These are phyloP conservation scores for Himalopsyche phryganea DNA, from an alignment of 1,140 invertebrate genomes.

Conservation along the genomic window DNA sequence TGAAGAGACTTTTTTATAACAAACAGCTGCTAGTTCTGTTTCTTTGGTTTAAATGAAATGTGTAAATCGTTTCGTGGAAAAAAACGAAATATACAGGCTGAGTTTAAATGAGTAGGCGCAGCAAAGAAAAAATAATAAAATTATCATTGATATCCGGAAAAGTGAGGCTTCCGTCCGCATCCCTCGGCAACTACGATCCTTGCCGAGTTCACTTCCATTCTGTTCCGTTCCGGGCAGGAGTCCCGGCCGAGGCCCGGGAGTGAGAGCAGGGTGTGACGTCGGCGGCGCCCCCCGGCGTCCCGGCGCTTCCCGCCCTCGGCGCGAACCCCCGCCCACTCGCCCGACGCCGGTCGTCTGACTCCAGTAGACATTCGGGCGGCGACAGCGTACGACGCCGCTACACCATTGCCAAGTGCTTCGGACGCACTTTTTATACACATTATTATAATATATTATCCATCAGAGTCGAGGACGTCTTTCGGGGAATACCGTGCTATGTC, in stretches of 20 bases:
- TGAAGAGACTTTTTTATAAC: too few species aligned
- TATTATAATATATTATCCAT: too few species aligned
- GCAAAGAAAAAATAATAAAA: background rate
- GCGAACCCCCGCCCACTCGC: slow-evolving; percentile 2
- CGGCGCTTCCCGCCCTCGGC: background rate
- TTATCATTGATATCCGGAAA: background rate
- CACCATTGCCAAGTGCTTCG: background rate
- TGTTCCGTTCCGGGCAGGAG: background rate
- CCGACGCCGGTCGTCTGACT: slow-evolving; percentile 15
- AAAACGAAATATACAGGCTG: too few species aligned
- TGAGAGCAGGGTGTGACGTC: slow-evolving; percentile 5
- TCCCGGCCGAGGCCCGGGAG: background rate
- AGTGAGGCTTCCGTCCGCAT: background rate
- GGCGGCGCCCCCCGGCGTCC: background rate
- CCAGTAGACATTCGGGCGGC: slow-evolving; percentile 33
- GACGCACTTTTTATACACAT: too few species aligned
- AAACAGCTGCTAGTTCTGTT: too few species aligned
- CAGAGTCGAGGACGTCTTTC: too few species aligned
- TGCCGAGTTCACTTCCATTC: background rate
- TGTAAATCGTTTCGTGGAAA: too few species aligned
- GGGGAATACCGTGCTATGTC: too few species aligned
- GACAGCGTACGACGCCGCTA: slow-evolving; percentile 21
- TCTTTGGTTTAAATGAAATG: too few species aligned
- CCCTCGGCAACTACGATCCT: too few species aligned
- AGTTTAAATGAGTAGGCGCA: background rate